Evolutionary conservation across 2,888 invertebrate species (phyloP), one percentile per base, ranked within the genome.

Genomic region (Synergus laeviventris): DNA sequence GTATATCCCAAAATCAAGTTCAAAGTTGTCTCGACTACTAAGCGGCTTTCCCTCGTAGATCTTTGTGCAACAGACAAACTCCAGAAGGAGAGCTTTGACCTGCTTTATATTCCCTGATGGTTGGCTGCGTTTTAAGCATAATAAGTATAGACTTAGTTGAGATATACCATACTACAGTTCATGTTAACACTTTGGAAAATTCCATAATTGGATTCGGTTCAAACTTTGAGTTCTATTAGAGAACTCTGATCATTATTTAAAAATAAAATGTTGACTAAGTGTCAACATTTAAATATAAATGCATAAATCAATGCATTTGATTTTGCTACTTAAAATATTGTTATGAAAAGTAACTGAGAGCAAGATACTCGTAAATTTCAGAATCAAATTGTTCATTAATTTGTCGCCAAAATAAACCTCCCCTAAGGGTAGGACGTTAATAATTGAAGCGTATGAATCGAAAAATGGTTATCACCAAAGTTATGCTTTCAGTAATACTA

Each of bases 311-410:
- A 31, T 21, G n/a, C 4, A 42, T 12, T 39, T 1, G 14, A 64
- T 64, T 64, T 14, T 45, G 9, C 9, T 66, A 24, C 16, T 66
- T n/a, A 16, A 66, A 64, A 66, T 24, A 21, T 14, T 9, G 24
- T 24, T 45, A 16, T 11, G 21, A 66, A 66, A 24, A 31, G 24
- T 24, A 66, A 16, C n/a, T 3, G 66, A 24, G 31, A 66, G 24
- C 31, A 8, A 16, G 31, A 31, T 14, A 45, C 24, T n/a, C n/a
- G 9, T 45, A 24, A 66, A 66, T 66, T 45, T 42, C 42, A 24
- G n/a, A 45, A 66, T 66, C 45, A 66, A 42, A 16, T 66, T 21
- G 45, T 66, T 11, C 45, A 66, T 66, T n/a, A 66, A 62, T 62
- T 62, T 66, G 11, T 66, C n/a, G 45, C 24, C 9, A 45, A 45